Evolutionary conservation across 1,140 invertebrate genomes (phyloP), one percentile per base, ranked within the genome.

Genomic region (Neodiprion pinetum): DNA sequence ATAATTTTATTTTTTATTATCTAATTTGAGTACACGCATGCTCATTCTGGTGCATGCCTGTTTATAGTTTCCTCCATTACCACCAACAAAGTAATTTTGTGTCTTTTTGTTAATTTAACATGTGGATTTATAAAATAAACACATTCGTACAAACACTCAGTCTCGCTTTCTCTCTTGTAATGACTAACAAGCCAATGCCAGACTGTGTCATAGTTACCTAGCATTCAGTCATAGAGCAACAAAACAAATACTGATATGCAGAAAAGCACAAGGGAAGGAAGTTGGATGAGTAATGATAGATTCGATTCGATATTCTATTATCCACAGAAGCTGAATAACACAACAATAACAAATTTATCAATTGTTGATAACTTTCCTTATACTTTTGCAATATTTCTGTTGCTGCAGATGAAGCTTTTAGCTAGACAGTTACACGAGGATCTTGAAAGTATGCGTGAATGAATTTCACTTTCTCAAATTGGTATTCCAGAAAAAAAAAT

Each of bases 91-190:
- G 9, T 61, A 61, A 61, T 61, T 61, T 61, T 61, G 53, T 17
- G 7, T 61, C 53, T 61, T 17, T 7, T 61, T 61, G 5, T 61
- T 61, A 12, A 61, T 61, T 61, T 61, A 17, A 61, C 53, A 61
- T 61, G 53, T 61, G 53, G n/a, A 14, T 61, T 61, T 61, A 14
- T 61, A 61, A 61, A 12, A 61, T 61, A 61, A 61, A 61, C 11
- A 14, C 53, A 61, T 61, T 61, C 53, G 53, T 61, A 61, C 53
- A 61, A 61, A 61, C 53, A 61, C 53, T 61, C 53, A 61, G 53
- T 61, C 53, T 61, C 53, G 53, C 53, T 61, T 61, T 61, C 53
- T 61, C 53, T 61, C 53, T 61, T 61, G 53, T 61, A 61, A 61
- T 17, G 53, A 61, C 53, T 61, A 61, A 61, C 53, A 17, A 61